Evolutionary conservation across 2,888 invertebrate species (phyloP), one percentile per base, ranked within the genome.

Genomic region (Sycophila texana): DNA sequence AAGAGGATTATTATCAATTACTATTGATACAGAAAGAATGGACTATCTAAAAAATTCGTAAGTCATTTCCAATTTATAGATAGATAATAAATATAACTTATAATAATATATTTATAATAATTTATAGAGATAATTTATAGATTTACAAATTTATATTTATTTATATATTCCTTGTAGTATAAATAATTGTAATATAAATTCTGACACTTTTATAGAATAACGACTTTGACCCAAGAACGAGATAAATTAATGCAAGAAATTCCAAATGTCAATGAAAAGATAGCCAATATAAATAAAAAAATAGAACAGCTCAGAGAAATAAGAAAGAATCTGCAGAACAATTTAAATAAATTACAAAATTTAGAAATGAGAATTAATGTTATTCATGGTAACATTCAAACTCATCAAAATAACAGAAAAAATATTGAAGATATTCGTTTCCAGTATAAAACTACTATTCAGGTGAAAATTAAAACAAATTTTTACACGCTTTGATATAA

Each of bases 1-100:
- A 0, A 92, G 92, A 70, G 91, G 91, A 10, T 87, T 93, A 0
- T 87, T 95, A 1, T 93, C 94, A 0, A 91, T 93, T 83, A 92
- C 93, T 0, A 85, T 94, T 0, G 94, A 95, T 84, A 86, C 91
- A 7, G 91, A 91, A 2, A 91, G 92, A 84, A 84, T 94, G 12
- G 88, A 91, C 79, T 83, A 91, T 51, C 83, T 88, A 0, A 86
- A 85, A 7, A 81, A 91, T 30, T 83, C 83, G 88, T 89, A 83
- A 53, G 83, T 75, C n/a, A 18, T 22, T 47, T 61, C n/a, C 47
- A 49, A 65, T 74, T 10, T 4, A 10, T 10, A 39, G 39, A n/a
- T n/a, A n/a, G n/a, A n/a, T n/a, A n/a, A n/a, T n/a, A n/a, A n/a
- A n/a, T n/a, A n/a, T n/a, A n/a, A n/a, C n/a, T n/a, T n/a, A n/a